Evolutionary conservation across 53 echinoderm and acorn worm species (phyloP).

Genomic region (Paracentrotus lividus): DNA sequence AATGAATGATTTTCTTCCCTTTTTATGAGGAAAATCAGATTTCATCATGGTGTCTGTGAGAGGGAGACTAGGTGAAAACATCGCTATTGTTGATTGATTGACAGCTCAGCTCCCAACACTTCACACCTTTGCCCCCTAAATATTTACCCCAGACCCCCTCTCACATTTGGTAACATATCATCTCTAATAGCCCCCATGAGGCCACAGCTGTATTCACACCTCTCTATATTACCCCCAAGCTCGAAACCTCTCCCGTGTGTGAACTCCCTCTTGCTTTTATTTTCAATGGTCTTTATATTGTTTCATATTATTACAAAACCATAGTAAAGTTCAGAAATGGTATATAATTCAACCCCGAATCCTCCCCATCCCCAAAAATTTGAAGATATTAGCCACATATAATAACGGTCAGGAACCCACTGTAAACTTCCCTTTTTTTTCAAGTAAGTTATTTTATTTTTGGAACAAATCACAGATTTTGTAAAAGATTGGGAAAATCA

Average conservation of each 20-base stretch:
- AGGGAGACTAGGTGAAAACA: not conserved
- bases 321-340: not conserved
- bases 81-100: conserved; percentile 45
- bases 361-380: no score
- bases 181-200: conserved; percentile 56
- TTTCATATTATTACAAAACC: not conserved
- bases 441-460: no score
- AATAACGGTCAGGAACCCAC: no score
- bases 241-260: not conserved
- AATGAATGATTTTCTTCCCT: no score
- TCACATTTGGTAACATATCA: conserved; percentile 49
- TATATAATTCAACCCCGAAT: no score
- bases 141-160: conserved; percentile 58
- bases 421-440: no score
- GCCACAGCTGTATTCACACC: not conserved
- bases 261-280: not conserved
- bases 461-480: no score
- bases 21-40: no score
- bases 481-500: no score
- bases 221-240: not conserved
- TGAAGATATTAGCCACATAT: no score
- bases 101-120: conserved; percentile 2
- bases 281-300: not conserved
- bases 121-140: conserved; percentile 58
- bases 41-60: not conserved